Evolutionary conservation across 2,113 vertebrate species (phyloP).

Genomic region (Progne subis): DNA sequence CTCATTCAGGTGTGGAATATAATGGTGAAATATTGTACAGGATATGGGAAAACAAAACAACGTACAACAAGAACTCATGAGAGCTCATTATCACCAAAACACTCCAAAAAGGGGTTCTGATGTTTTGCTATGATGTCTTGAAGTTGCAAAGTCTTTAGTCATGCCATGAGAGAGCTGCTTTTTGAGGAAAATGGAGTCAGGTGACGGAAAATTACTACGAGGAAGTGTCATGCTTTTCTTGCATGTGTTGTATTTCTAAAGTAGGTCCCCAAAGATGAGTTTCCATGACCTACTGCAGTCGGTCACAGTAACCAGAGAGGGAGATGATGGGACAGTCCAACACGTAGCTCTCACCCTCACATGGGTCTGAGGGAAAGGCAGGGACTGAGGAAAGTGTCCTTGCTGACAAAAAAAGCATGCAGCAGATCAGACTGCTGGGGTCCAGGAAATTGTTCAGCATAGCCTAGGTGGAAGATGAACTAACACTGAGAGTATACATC

Average conservation of each 20-base stretch:
- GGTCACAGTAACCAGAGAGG: neutral
- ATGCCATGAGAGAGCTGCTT: neutral
- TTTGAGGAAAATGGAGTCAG: neutral
- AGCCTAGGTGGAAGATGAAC: neutral
- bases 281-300: neutral
- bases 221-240: neutral
- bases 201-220: neutral
- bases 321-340: neutral
- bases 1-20: neutral
- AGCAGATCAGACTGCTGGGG: accelerated
- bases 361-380: neutral
- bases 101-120: neutral
- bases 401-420: neutral
- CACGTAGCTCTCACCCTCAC: accelerated
- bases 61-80: neutral
- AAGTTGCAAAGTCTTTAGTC: neutral
- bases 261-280: neutral
- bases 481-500: neutral
- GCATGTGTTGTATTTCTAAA: neutral
- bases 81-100: neutral
- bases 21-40: neutral
- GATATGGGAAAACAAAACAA: neutral
- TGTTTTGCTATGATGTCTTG: neutral
- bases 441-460: neutral
- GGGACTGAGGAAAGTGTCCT: neutral